Conservation (phyloP, 2,113 vertebrate genomes). For the Hippocampus guttulatus region DNA sequence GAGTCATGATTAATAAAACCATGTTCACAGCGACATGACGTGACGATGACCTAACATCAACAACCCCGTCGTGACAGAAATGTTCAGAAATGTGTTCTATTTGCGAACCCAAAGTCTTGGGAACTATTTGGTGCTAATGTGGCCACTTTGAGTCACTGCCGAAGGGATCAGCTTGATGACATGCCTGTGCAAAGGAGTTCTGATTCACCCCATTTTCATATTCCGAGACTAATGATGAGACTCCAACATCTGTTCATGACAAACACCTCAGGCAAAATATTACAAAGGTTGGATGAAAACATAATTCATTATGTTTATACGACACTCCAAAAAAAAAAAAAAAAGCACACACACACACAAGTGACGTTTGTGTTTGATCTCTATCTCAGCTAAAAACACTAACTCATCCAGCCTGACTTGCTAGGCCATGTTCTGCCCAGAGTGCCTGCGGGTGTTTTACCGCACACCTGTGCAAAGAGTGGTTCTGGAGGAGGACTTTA, state of each 20-base stretch:
- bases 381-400: constrained; percentile 55
- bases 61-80: constrained; percentile 44
- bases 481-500: constrained; percentile 24
- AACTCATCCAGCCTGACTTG: constrained; percentile 66
- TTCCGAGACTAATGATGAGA: constrained; percentile 65
- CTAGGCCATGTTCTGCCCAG: constrained; percentile 59
- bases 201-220: constrained; percentile 64
- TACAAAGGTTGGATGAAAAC: constrained; percentile 64
- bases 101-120: constrained; percentile 60
- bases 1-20: constrained; percentile 14
- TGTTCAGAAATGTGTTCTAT: constrained; percentile 40
- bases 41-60: constrained; percentile 9
- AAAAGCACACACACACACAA: constrained; percentile 15
- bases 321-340: constrained; percentile 2
- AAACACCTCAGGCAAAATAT: constrained; percentile 64
- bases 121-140: constrained; percentile 75
- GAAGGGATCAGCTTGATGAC: constrained; percentile 44
- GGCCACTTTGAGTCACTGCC: constrained; percentile 63
- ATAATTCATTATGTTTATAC: constrained; percentile 71
- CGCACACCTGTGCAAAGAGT: constrained; percentile 60
- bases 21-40: constrained; percentile 14
- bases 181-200: constrained; percentile 67
- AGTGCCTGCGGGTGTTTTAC: constrained; percentile 55
- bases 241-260: constrained; percentile 67
- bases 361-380: constrained; percentile 53